Evolutionary conservation across 2,888 invertebrate species (phyloP), one percentile per base, ranked within the genome.

Genomic region (Drosophila rellima): DNA sequence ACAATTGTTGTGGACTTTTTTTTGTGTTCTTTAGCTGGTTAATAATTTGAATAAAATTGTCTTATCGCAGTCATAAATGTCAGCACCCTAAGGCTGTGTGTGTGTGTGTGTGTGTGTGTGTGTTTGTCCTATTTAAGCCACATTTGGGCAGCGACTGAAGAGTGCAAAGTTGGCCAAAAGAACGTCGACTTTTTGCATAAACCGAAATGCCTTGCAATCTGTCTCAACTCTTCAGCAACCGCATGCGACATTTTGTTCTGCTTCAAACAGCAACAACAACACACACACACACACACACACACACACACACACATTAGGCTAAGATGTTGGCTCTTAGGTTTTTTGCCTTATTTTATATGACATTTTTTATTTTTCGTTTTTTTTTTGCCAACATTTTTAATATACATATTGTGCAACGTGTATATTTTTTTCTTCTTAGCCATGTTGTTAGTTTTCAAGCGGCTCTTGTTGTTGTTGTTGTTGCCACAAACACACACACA

Each of bases 1-100:
- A 54, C 18, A 40, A 54, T 54, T 47, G 33, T 55, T 62, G 54
- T 18, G 11, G 17, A 10, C 39, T 17, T 42, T 13, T 57, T 26
- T 71, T 52, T 71, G 23, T 23, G 11, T 47, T 33, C 26, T 15
- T 18, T 18, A 15, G 31, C n/a, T 17, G 33, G 56, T 48, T 64
- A 29, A 56, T 75, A 31, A 69, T 76, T 70, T 62, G 18, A 67
- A 73, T 62, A 67, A 48, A 48, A 62, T 52, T 48, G 42, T 42
- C 65, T 82, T 78, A 78, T 78, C 82, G 54, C 63, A 63, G 65
- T 62, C 71, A 75, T 82, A 71, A 79, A 82, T 79, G 80, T 75
- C 83, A 69, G 65, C 70, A 78, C 62, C 64, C 52, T 48, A 11
- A 55, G 64, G 45, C 8, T 37, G 10, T 62, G 26, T 29, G n/a